Base-by-base conservation (phyloP, 2,113 vertebrate genomes). In the Protobothrops flavoviridis region DNA sequence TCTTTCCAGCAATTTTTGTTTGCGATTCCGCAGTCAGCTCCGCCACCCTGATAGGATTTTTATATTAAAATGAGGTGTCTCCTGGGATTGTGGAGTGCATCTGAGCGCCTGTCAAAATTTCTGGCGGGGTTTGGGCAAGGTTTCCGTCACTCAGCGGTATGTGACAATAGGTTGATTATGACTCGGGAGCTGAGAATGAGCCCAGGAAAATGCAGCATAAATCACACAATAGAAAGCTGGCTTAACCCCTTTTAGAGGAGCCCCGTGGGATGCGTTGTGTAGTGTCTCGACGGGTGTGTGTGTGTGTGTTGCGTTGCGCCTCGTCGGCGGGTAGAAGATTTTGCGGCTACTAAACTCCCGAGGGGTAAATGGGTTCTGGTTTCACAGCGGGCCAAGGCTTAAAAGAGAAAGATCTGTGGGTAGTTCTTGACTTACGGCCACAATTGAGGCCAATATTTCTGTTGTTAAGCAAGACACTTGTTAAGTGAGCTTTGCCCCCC, bases 11-110 rank as follows among this genome's bases (percentile, higher is more conserved):
- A 50, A 0, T 89, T 93, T 93, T 43, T 64, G 26, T 10, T 21
- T 95, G 94, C n/a, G 24, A 86, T 95, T 94, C 93, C 87, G 92
- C 94, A 57, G 95, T 91, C 29, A 94, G 85, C 61, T 94, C 90
- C 88, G 24, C 93, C 91, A 90, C 95, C 95, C 94, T 96, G 93
- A 95, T 95, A 96, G 93, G 93, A 95, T 96, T 97, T 50, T 97
- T 96, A 88, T 97, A 96, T 97, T 97, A 96, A 97, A 97, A 97
- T 97, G 91, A 97, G 96, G 57, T 61, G 81, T 96, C 96, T 97
- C 97, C 87, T 96, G 94, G 93, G 96, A 96, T 95, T 95, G 50
- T 95, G 96, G 95, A 95, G 0, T 95, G 94, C 95, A 95, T 94
- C 91, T 93, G 93, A 97, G 96, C 95, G 95, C 0, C 33, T 96